Percentiles rank a stretch among this genome's conserved stretches.
phyloP scores from a whole-genome alignment of 2,797 vertebrate species.

The Peromyscus nudipes region DNA sequence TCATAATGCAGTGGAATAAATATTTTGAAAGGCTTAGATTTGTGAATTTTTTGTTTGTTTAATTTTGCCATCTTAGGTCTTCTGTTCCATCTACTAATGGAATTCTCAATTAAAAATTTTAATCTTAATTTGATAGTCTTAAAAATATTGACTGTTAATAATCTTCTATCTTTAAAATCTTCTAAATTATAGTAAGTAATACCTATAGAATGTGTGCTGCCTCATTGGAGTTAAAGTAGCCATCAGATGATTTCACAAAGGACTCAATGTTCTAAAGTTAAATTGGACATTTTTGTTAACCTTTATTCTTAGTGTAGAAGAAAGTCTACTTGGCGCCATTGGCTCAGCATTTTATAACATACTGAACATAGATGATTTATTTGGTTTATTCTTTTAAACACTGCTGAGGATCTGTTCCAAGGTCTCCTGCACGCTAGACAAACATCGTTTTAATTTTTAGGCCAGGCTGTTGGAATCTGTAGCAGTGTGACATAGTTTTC shows the following conservation, averaged over 20 bases:
- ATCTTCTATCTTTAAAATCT: constrained; percentile 26
- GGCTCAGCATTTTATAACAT: constrained; percentile 38
- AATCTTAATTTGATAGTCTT: constrained; percentile 32
- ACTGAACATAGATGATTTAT: neutral
- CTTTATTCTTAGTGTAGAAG: constrained; percentile 31
- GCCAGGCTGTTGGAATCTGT: neutral
- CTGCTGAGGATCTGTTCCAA: neutral
- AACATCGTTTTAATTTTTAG: constrained; percentile 44
- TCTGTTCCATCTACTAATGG: neutral
- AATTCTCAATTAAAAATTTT: constrained; percentile 60
- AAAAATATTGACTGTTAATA: constrained; percentile 33
- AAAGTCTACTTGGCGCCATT: neutral
- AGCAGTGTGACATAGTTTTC: neutral
- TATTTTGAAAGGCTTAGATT: constrained; percentile 27
- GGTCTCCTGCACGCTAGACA: neutral
- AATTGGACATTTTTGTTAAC: constrained; percentile 21
- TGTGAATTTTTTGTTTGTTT: neutral
- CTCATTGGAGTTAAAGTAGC: constrained; percentile 45
- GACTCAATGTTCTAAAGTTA: constrained; percentile 50
- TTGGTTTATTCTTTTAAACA: neutral
- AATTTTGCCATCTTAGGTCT: neutral
- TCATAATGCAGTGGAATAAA: neutral
- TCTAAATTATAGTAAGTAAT: constrained; percentile 35
- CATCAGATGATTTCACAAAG: constrained; percentile 50
- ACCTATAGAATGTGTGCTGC: neutral